These are phyloP conservation scores for Galendromus occidentalis DNA, from an alignment of 1,140 invertebrate genomes.

Conservation along the genomic window DNA sequence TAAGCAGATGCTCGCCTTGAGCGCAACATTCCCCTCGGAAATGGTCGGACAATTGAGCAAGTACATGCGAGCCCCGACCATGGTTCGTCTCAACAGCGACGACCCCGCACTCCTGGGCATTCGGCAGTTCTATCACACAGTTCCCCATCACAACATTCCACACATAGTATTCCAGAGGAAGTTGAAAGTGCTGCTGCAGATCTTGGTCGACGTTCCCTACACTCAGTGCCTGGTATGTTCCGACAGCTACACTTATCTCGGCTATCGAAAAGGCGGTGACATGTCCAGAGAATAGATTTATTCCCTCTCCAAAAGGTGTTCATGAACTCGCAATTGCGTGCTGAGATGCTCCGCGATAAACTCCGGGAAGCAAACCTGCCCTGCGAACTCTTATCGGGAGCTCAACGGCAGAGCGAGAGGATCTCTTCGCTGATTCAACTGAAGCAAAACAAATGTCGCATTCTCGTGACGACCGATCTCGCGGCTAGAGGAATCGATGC, in stretches of 20 bases:
- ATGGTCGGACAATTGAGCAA: conserved; percentile 46
- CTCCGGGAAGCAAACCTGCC: conserved; percentile 47
- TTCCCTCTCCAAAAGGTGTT: too few relatives aligned
- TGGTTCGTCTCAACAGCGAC: conserved; percentile 40
- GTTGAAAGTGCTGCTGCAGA: conserved; percentile 42
- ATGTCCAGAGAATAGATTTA: too few relatives aligned
- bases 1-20: conserved; percentile 75
- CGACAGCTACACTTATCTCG: too few relatives aligned
- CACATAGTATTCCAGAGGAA: conserved; percentile 39
- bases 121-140: conserved; percentile 37
- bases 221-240: conserved; percentile 60
- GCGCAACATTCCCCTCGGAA: conserved; percentile 72
- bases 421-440: conserved; percentile 51
- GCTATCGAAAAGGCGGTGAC: too few relatives aligned
- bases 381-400: conserved; percentile 46
- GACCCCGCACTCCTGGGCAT: conserved; percentile 32
- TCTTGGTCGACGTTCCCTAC: conserved; percentile 50
- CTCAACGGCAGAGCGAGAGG: conserved; percentile 53
- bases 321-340: conserved; percentile 20
- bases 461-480: conserved; percentile 78
- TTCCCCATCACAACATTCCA: conserved; percentile 24
- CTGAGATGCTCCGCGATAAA: conserved; percentile 45
- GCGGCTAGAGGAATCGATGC: conserved; percentile 59
- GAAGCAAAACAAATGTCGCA: conserved; percentile 49
- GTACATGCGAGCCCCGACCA: conserved; percentile 60